Percentiles rank a stretch among this genome's conserved stretches.
These are phyloP conservation scores for Seriola aureovittata DNA, from an alignment of 2,113 vertebrate species.

Conservation along the genomic window DNA sequence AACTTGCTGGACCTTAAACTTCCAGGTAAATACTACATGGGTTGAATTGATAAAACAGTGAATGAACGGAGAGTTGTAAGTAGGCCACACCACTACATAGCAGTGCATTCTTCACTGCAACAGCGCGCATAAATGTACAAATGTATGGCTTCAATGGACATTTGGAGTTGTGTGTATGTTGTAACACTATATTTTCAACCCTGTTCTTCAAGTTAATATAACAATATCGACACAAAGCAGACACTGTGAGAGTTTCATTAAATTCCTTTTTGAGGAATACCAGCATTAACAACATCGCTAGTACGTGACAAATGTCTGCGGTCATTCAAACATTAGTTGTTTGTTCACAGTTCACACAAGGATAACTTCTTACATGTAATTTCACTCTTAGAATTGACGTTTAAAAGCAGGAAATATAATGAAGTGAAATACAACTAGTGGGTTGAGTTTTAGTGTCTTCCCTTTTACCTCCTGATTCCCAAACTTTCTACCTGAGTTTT, in stretches of 20 bases:
- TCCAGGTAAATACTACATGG: no score
- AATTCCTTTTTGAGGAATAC: not conserved
- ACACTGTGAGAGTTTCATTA: not conserved
- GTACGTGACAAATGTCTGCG: not conserved
- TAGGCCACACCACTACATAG: conserved; percentile 19
- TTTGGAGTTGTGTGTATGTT: not conserved
- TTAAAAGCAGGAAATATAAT: not conserved
- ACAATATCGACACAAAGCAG: not conserved
- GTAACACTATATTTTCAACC: not conserved
- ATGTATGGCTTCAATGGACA: not conserved
- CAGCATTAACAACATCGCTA: not conserved
- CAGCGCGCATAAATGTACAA: not conserved
- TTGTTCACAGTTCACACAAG: not conserved
- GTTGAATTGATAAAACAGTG: conserved; percentile 7
- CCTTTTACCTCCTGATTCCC: conserved; percentile 13
- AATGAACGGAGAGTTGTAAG: conserved; percentile 25
- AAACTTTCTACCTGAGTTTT: conserved; percentile 66
- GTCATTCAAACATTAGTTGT: not conserved
- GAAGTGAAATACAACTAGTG: not conserved
- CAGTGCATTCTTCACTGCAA: not conserved
- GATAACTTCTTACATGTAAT: not conserved
- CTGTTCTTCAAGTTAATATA: not conserved
- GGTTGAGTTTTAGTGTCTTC: conserved; percentile 11
- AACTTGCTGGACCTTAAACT: not conserved
- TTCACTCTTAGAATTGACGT: fast-evolving